Base-by-base conservation (phyloP, 2,888 invertebrate species). In the Cancer borealis region DNA sequence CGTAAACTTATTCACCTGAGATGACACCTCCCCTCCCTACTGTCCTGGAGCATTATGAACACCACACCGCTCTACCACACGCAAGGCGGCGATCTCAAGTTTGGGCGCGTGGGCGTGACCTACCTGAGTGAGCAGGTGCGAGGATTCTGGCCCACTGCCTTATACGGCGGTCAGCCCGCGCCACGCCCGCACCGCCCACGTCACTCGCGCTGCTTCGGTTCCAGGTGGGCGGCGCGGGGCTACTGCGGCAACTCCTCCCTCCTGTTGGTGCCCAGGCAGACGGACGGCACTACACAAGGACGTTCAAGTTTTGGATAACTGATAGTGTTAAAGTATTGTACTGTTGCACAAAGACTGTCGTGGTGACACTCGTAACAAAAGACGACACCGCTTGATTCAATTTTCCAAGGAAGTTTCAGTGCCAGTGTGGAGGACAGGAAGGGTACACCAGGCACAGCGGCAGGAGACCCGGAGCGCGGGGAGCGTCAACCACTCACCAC, bases 41-140 rank as follows among this genome's bases (percentile, higher is more conserved):
- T n/a, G n/a, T 6, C 66, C 4, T n/a, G 21, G 66, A n/a, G 66
- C 5, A 66, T 66, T 54, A 54, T 54, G 8, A 54, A 14, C 66
- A n/a, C 21, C 66, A 14, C n/a, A 21, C n/a, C 66, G 79, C 79
- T 8, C 12, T 30, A 30, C 10, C 79, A 30, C 30, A 79, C 79
- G 79, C 79, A 12, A 79, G 30, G 79, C 79, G 26, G 79, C 79
- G 79, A 54, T 12, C 30, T 6, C 30, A 30, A 30, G 79, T 8
- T 26, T 12, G 79, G 79, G 30, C 79, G 79, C 79, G 79, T 79
- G 79, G 79, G 79, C 79, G 79, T 79, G 79, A 79, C 79, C 79
- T 79, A 79, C 79, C 79, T 79, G 79, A 79, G 79, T 79, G 79
- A 79, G 79, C 88, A 88, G 88, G 88, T 88, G 88, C 88, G 88